A percentile compares a stretch with the other conserved stretches of the same genome.
phyloP scores from a whole-genome alignment of 2,113 vertebrate species.

The Forbesichthys papilliferus region DNA sequence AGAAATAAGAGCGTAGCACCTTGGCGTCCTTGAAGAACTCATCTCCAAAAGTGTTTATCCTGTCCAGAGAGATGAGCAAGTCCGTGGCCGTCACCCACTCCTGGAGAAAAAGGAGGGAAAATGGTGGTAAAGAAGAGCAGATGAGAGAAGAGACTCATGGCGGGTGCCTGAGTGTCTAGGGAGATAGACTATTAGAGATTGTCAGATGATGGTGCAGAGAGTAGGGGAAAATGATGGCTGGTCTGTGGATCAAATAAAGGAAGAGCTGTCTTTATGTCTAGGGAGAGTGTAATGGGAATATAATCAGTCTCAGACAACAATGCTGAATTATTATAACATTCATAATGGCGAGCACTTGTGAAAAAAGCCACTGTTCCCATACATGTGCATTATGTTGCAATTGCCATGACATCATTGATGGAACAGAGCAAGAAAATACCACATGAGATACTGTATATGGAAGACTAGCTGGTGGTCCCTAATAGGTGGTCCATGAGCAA shows the following conservation, averaged over 20 bases:
- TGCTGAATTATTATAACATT: constrained; percentile 3
- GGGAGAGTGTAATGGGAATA: constrained; percentile 36
- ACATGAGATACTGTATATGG: too few species aligned
- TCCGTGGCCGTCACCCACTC: constrained; percentile 96
- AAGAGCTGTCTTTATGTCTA: constrained; percentile 10
- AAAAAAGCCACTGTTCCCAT: constrained; percentile 22
- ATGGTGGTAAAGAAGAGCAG: not conserved
- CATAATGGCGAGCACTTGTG: constrained; percentile 40
- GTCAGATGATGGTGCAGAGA: constrained; percentile 16
- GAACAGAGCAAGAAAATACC: too few species aligned
- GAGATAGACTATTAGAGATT: not conserved
- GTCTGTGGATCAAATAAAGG: constrained; percentile 17
- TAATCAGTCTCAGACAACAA: constrained; percentile 45
- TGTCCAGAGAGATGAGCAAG: constrained; percentile 89
- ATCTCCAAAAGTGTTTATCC: constrained; percentile 94
- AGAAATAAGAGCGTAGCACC: constrained; percentile 92
- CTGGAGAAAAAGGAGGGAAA: constrained; percentile 61
- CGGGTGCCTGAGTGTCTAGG: too few species aligned
- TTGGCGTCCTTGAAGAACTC: constrained; percentile 94
- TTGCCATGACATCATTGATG: too few species aligned
- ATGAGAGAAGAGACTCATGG: constrained; percentile 8
- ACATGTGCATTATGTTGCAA: too few species aligned
- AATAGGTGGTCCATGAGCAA: too few species aligned
- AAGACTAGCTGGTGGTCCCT: too few species aligned
- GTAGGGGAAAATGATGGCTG: constrained; percentile 6